Evolutionary conservation across 2,797 vertebrate genomes (phyloP), one percentile per base, ranked within the genome.

Genomic region (Anisognathus igniventris): DNA sequence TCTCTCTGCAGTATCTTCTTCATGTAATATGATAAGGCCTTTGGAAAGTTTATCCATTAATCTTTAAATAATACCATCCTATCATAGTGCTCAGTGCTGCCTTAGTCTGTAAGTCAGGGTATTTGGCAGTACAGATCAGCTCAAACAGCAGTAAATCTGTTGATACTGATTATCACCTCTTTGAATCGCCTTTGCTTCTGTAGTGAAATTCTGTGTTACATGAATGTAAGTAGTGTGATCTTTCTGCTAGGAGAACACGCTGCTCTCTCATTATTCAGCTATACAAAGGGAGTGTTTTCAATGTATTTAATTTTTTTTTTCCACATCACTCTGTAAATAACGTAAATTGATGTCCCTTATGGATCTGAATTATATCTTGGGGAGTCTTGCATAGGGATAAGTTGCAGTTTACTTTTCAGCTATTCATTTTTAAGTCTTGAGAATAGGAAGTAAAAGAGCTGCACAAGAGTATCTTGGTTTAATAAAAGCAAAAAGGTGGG

Each of bases 1-100:
- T 82, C 35, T 71, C 66, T 84, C 56, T 9, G 14, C 77, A 86
- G 71, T 16, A 3, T 80, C 87, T 91, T 88, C 65, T 64, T 79
- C 22, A 2, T 20, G 45, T 66, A 48, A 42, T 20, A 6, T 42
- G 71, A 74, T 64, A 73, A 92, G 35, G 76, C 47, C 71, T 81
- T 81, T 70, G 81, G 82, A 76, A 90, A 86, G 76, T 90, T 90
- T 73, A 86, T 75, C 75, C 73, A 76, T 37, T 75, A 75, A 84
- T 83, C 66, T 86, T 75, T 62, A 73, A 93, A 21, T 68, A 78
- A 78, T 68, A 20, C 57, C 66, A 54, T 91, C 62, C 65, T 68
- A 13, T 61, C 37, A 2, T 39, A 70, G 45, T 7, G 33, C 75
- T 50, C 33, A 62, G 61, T 6, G 18, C 75, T 88, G 78, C 48